Base-by-base conservation (phyloP, 2,797 vertebrate species). In the Karalla daura region DNA sequence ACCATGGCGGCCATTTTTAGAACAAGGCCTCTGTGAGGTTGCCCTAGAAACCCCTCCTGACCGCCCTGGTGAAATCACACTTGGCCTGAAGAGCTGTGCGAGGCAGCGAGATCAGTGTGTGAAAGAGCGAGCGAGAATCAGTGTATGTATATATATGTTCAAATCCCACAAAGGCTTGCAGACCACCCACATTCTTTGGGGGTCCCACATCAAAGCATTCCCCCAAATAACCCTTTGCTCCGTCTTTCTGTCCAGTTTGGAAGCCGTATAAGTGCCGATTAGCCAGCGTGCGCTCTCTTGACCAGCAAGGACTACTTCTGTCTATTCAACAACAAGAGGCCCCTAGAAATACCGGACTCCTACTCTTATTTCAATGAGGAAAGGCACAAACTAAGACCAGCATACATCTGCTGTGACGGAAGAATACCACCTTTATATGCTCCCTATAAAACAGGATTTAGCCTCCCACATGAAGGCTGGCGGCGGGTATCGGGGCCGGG, bases 1-100 rank as follows among this genome's bases (percentile, higher is more conserved):
- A 91, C 88, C 91, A 87, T 90, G 88, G 86, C 70, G 87, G 88
- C 86, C 91, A 92, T 91, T 90, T 92, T 91, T 92, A 92, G 91
- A 90, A 92, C 86, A 84, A 89, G 89, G 88, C 86, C 86, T 90
- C 86, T 82, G 77, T 91, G 90, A 91, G 90, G 90, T 92, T 92
- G 91, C 89, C 90, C 90, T 89, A 91, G 89, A 91, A 92, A 91
- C 89, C 89, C 88, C 85, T 86, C 65, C 88, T 89, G 90, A 91
- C 89, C 84, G 78, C 86, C 84, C 77, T 80, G 83, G 86, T 92
- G 90, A 91, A 89, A 89, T 91, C 90, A 91, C 89, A 86, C 86
- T 89, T 90, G 90, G 88, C 89, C 85, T 49, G 49, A 50, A 81
- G 78, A 66, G 36, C 79, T 58, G 62, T 74, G 75, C 39, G 67